A percentile compares a stretch with the other conserved stretches of the same genome.
Evolutionary conservation across 2,888 invertebrate genomes (phyloP).

Genomic region (Oithona nana): DNA sequence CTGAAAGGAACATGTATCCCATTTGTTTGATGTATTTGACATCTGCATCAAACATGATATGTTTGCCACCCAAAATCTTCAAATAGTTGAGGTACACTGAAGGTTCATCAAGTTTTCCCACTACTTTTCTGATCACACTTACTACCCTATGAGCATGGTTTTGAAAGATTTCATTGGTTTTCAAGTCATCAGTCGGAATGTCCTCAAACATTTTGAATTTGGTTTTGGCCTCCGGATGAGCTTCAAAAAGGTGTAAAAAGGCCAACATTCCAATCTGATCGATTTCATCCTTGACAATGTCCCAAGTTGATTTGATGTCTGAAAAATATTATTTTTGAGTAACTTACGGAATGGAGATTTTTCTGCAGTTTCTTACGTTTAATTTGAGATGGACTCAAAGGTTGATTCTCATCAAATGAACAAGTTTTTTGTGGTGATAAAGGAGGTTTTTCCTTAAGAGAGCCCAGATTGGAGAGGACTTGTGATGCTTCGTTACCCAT

Average conservation of each 20-base stretch:
- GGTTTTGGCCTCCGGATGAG: not conserved
- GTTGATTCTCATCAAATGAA: not conserved
- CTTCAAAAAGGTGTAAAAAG: not conserved
- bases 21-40: not conserved
- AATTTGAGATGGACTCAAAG: not conserved
- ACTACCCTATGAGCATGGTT: not conserved
- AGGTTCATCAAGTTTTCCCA: not conserved
- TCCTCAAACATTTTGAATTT: not conserved
- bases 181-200: not conserved
- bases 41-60: not conserved
- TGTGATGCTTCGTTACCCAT: too few species aligned
- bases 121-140: not conserved
- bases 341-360: not conserved
- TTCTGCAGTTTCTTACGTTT: not conserved
- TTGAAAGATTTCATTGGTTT: not conserved
- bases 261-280: not conserved
- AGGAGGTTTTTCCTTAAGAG: too few species aligned
- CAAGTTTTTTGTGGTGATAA: too few species aligned
- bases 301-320: not conserved
- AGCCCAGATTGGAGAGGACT: too few species aligned
- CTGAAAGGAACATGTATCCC: conserved; percentile 1
- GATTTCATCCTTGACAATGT: not conserved
- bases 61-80: not conserved
- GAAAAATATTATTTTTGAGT: not conserved
- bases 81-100: not conserved